Base-by-base conservation (phyloP, 2,888 invertebrate species). In the Ormyrus labotus region DNA sequence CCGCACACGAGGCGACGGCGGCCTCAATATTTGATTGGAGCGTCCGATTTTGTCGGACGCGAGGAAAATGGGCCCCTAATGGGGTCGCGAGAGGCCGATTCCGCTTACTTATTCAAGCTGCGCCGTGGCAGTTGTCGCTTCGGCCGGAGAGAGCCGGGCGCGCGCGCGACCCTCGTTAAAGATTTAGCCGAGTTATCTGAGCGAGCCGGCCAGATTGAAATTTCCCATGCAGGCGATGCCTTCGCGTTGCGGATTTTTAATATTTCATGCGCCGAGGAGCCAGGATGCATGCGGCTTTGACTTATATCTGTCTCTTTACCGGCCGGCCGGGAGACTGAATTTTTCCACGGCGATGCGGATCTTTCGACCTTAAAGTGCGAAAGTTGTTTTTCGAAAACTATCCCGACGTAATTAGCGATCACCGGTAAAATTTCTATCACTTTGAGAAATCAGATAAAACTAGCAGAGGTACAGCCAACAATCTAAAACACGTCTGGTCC, bases 141-240 rank as follows among this genome's bases (percentile, higher is more conserved):
- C 3, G 78, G 73, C 63, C 57, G 51, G 45, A 4, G 34, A 34
- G 34, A 51, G 55, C 7, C 19, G 65, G 34, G 34, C 47, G 69
- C 81, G 47, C 63, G 78, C 78, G 84, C 85, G 87, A 88, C 87
- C 87, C 87, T 87, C 85, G 87, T 90, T 89, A 90, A 90, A 89
- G 86, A 90, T 90, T 90, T 87, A 90, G 71, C 83, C 86, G 86
- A 89, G 88, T 89, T 89, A 90, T 90, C 89, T 84, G 85, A 85
- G 87, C 86, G 57, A 47, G 64, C 53, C 7, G 86, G 84, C 87
- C 86, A 87, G 89, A 90, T 90, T 89, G 90, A 90, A 89, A 90
- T 90, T 89, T 89, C 86, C 88, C 87, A 89, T 89, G 89, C 89
- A 87, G 34, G 63, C 34, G 71, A 51, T 65, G 78, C 77, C 53